Conservation (phyloP, 2,113 vertebrate species). For the Catharus fuscescens region DNA sequence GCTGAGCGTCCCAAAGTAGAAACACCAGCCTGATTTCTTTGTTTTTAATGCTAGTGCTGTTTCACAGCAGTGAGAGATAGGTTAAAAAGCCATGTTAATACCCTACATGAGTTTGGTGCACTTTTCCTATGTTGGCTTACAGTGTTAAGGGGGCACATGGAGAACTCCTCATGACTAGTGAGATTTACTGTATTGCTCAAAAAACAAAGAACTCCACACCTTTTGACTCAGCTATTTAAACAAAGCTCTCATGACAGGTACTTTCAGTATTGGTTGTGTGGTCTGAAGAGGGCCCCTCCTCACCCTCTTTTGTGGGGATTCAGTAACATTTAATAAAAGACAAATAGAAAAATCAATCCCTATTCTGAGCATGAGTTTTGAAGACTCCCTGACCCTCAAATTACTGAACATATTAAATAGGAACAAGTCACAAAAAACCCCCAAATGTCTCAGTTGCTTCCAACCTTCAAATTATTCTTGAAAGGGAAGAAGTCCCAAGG, state of each 20-base stretch:
- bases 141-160: not conserved
- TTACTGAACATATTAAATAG: not conserved
- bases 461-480: not conserved
- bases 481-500: not conserved
- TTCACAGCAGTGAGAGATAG: not conserved
- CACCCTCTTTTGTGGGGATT: not conserved
- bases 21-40: not conserved
- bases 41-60: not conserved
- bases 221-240: not conserved
- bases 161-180: not conserved
- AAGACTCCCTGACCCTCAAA: not conserved
- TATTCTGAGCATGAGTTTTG: not conserved
- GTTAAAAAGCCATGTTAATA: not conserved
- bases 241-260: not conserved
- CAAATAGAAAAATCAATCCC: not conserved
- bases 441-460: not conserved
- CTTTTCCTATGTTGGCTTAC: not conserved
- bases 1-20: not conserved
- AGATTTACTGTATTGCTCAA: not conserved
- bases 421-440: fast-evolving
- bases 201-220: not conserved
- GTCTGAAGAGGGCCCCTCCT: not conserved
- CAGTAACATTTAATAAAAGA: not conserved
- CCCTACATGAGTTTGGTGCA: not conserved
- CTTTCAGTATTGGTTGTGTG: not conserved